These are phyloP conservation scores for Coenobita brevimanus DNA, from an alignment of 1,140 invertebrate species.

Conservation along the genomic window DNA sequence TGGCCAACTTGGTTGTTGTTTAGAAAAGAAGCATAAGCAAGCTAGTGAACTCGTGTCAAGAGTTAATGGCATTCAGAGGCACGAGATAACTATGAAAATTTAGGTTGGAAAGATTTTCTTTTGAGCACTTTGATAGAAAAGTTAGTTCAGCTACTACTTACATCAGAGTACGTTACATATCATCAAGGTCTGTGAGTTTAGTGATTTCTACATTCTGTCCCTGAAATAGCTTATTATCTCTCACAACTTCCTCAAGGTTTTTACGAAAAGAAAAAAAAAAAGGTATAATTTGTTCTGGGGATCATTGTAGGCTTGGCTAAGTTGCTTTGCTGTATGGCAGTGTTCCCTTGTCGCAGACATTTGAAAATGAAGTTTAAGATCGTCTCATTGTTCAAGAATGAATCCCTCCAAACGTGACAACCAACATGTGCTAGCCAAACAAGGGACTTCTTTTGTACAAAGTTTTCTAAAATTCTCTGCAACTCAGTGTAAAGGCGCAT, in stretches of 20 bases:
- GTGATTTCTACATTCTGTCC: constrained; percentile 42
- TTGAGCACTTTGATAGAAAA: constrained; percentile 43
- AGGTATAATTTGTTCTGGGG: constrained; percentile 32
- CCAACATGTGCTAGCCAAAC: too few species aligned
- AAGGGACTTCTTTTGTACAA: constrained; percentile 26
- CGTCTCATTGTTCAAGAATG: constrained; percentile 42
- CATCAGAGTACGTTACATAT: constrained; percentile 17
- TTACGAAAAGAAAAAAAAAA: constrained; percentile 43
- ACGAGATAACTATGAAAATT: constrained; percentile 23
- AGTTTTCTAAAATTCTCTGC: constrained; percentile 28
- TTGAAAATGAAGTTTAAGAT: constrained; percentile 36
- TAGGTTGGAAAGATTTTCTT: constrained; percentile 36
- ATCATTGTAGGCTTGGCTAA: constrained; percentile 31
- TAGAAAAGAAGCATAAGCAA: not conserved
- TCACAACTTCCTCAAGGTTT: constrained; percentile 31
- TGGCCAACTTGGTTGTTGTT: too few species aligned
- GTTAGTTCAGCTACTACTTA: constrained; percentile 17
- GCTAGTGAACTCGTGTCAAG: constrained; percentile 30
- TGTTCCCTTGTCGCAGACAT: constrained; percentile 6
- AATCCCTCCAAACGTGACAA: constrained; percentile 33
- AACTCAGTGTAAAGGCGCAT: not conserved
- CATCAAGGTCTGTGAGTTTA: constrained; percentile 40
- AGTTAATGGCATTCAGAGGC: constrained; percentile 36
- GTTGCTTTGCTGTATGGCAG: constrained; percentile 40
- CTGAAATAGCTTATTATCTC: constrained; percentile 36